Evolutionary conservation across 1,140 invertebrate species (phyloP).

Genomic region (Zaprionus taronus): DNA sequence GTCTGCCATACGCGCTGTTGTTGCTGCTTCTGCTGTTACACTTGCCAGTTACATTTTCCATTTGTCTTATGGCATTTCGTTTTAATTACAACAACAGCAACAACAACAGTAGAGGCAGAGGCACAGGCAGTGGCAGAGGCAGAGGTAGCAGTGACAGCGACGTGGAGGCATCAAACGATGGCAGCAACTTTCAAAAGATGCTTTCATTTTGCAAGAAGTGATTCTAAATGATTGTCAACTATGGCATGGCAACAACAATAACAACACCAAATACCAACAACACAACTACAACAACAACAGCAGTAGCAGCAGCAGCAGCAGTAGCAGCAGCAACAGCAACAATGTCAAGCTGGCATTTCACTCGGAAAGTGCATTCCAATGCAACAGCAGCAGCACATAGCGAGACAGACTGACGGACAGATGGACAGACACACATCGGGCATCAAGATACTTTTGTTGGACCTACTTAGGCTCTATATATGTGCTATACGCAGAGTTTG

Average conservation of each 20-base stretch:
- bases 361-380: slow-evolving; percentile 82
- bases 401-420: slow-evolving; percentile 15
- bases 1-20: slow-evolving; percentile 30
- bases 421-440: slow-evolving; percentile 37
- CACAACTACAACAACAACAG: slow-evolving; percentile 12
- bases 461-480: slow-evolving; percentile 78
- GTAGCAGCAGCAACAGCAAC: slow-evolving; percentile 52
- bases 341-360: slow-evolving; percentile 79
- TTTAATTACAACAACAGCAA: slow-evolving; percentile 79
- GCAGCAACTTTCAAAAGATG: slow-evolving; percentile 81
- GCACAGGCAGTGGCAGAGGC: background rate
- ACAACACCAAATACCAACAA: slow-evolving; percentile 50
- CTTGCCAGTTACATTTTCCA: slow-evolving; percentile 80
- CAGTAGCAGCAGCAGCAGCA: slow-evolving; percentile 21
- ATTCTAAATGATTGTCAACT: slow-evolving; percentile 83
- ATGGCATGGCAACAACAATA: slow-evolving; percentile 73
- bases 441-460: slow-evolving; percentile 75
- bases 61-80: slow-evolving; percentile 81
- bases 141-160: slow-evolving; percentile 17
- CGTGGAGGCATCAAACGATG: slow-evolving; percentile 50
- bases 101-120: slow-evolving; percentile 25
- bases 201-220: slow-evolving; percentile 82
- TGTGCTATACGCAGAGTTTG: slow-evolving; percentile 51
- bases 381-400: slow-evolving; percentile 43
- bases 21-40: slow-evolving; percentile 52